Evolutionary conservation across 2,797 vertebrate species (phyloP).

Genomic region (Pangasius djambal): DNA sequence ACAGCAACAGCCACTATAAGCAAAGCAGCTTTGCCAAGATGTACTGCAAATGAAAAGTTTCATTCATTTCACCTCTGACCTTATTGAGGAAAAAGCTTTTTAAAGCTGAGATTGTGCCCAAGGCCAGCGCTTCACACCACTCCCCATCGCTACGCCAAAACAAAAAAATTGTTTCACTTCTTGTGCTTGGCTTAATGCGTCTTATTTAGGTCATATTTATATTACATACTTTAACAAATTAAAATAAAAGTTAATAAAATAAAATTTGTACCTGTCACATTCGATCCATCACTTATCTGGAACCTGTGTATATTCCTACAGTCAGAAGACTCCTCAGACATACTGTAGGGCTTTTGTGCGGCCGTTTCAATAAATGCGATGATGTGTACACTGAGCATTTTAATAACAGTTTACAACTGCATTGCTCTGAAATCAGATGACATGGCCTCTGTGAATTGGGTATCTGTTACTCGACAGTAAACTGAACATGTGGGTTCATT

Average conservation of each 20-base stretch:
- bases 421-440: no score
- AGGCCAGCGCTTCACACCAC: background rate
- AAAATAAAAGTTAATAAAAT: background rate
- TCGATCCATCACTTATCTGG: background rate
- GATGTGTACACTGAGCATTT: no score
- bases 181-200: background rate
- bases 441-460: background rate
- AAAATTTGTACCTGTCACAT: background rate
- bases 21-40: background rate
- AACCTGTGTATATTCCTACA: background rate
- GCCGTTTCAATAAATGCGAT: no score
- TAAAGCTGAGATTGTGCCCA: background rate
- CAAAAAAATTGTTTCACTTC: background rate
- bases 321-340: background rate
- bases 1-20: constrained; percentile 9
- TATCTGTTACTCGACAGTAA: background rate
- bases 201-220: background rate
- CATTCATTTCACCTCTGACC: background rate
- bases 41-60: background rate
- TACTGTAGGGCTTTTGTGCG: no score
- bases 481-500: background rate
- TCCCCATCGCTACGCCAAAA: background rate
- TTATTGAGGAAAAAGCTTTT: background rate
- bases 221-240: background rate
- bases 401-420: no score